A percentile compares a stretch with the other conserved stretches of the same genome.
phyloP scores from a whole-genome alignment of 2,797 vertebrate species.

The Phoeniculus purpureus region DNA sequence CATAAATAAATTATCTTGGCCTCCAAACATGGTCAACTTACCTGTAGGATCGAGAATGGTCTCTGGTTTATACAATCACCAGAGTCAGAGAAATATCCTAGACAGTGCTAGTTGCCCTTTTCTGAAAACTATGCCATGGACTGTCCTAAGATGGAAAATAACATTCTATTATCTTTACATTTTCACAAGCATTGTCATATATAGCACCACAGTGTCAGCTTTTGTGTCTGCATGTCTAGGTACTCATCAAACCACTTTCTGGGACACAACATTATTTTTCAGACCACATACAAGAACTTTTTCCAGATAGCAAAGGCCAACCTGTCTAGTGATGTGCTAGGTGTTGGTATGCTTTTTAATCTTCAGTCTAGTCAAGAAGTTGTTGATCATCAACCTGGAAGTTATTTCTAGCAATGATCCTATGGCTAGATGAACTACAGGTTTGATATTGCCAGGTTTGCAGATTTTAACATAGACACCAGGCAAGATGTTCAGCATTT shows the following conservation, averaged over 20 bases:
- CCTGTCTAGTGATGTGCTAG: rapidly evolving
- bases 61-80: background rate
- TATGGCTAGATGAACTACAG: background rate
- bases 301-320: background rate
- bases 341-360: background rate
- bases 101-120: background rate
- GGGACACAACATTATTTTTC: background rate
- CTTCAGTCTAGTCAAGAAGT: background rate
- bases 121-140: background rate
- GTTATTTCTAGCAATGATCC: background rate
- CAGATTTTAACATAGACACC: background rate
- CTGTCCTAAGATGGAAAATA: background rate
- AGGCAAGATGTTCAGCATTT: background rate
- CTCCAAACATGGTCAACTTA: background rate
- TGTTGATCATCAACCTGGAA: background rate
- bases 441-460: background rate
- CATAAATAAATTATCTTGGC: background rate
- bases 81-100: background rate
- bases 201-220: background rate
- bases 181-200: background rate
- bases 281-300: background rate
- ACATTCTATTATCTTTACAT: background rate
- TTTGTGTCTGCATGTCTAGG: background rate
- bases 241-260: background rate
- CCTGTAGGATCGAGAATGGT: background rate